phyloP scores from a whole-genome alignment of 2,888 invertebrate species.

The Meteorus cinctellus region DNA sequence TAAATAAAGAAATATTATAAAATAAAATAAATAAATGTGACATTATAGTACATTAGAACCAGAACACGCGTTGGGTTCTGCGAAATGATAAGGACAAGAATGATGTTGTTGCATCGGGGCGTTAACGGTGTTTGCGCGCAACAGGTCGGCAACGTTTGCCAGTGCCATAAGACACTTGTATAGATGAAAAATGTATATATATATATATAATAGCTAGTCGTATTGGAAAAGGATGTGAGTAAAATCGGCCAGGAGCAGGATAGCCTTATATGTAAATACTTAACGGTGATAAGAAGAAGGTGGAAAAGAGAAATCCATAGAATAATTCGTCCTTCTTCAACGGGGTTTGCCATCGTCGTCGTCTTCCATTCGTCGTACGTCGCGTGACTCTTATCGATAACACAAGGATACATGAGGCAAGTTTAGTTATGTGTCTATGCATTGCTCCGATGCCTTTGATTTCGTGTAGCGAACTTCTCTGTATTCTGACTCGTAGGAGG shows the following conservation, averaged over 20 bases:
- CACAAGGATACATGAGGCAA: slow-evolving; percentile 32
- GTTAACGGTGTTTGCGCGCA: slow-evolving; percentile 44
- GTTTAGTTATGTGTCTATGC: slow-evolving; percentile 45
- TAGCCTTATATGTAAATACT: slow-evolving; percentile 30
- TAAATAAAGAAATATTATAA: slow-evolving; percentile 3
- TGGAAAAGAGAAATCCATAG: slow-evolving; percentile 54
- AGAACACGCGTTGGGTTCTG: slow-evolving; percentile 38
- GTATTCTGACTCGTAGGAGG: slow-evolving; percentile 36
- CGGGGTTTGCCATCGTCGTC: slow-evolving; percentile 25
- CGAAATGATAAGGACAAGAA: slow-evolving; percentile 41
- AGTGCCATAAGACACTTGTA: slow-evolving; percentile 24
- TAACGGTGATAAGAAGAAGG: slow-evolving; percentile 54
- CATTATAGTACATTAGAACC: slow-evolving; percentile 32
- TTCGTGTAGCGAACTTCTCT: neutral
- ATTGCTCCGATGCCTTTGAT: slow-evolving; percentile 14
- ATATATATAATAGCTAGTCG: neutral
- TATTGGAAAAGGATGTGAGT: slow-evolving; percentile 5
- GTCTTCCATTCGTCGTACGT: slow-evolving; percentile 41
- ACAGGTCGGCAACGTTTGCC: slow-evolving; percentile 27
- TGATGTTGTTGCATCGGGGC: slow-evolving; percentile 40
- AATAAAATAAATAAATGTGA: slow-evolving; percentile 22
- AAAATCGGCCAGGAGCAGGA: slow-evolving; percentile 20
- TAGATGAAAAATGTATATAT: slow-evolving; percentile 26
- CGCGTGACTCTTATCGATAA: slow-evolving; percentile 62
- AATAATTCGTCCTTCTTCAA: slow-evolving; percentile 53